Evolutionary conservation across 2,113 vertebrate species (phyloP), one percentile per base, ranked within the genome.

Genomic region (Scatophagus argus): DNA sequence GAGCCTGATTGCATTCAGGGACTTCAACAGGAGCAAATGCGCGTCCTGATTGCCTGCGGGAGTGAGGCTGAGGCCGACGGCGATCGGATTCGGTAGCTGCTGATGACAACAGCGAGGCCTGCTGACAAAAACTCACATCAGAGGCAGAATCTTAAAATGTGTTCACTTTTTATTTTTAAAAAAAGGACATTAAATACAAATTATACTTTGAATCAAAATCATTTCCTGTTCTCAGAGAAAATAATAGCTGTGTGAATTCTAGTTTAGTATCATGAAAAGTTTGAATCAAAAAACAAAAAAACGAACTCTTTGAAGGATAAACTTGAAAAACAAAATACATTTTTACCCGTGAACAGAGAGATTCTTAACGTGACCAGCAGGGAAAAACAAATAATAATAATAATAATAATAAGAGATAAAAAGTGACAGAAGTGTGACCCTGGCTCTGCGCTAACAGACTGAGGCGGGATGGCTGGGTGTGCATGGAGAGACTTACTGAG

Each of bases 141-240:
- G 14, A 65, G 39, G 12, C 68, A 17, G 16, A 43, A 39, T 71
- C 75, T 91, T 88, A 83, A 92, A 93, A 94, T 88, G 90, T 91
- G 90, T 94, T 94, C 82, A 90, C 82, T 91, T 94, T 93, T 94
- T 93, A 82, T 87, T 93, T 81, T n/a, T n/a, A n/a, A 80, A 87
- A 92, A 85, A 94, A 93, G 88, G 77, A 91, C 90, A 94, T 94
- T 93, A 95, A 95, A 95, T 94, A 94, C 92, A 94, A 94, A 93
- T 93, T 81, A 94, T 91, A 94, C 81, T 89, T 78, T 92, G 81
- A 93, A 93, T 86, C 84, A 93, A 90, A 92, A 90, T 90, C 65
- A 87, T 90, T 92, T 91, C 77, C 71, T 90, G 64, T 91, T 91
- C 85, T 92, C 73, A 82, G 91, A 90, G 88, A 91, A 94, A 91